phyloP scores from a whole-genome alignment of 35 echinoderm and acorn worm species.

The Ophiothrix spiculata region DNA sequence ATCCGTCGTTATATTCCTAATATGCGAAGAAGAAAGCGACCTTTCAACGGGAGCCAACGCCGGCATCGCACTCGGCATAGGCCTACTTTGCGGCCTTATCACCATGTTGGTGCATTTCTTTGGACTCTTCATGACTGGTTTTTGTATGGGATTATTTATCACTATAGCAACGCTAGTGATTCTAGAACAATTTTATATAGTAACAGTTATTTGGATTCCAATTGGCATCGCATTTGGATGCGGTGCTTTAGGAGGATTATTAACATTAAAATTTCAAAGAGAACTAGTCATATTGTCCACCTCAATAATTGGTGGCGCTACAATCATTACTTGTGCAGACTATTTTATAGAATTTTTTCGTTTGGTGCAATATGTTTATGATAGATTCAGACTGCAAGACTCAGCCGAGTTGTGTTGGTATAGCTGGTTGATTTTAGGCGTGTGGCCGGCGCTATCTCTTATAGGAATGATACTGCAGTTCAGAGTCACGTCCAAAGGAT shows the following conservation, averaged over 20 bases:
- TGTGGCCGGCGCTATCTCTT: slow-evolving; percentile 75
- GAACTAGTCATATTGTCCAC: too few species aligned
- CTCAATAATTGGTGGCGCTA: too few species aligned
- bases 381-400: slow-evolving; percentile 54
- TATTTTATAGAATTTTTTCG: slow-evolving; percentile 90
- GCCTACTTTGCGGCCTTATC: slow-evolving; percentile 86
- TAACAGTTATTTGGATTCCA: too few species aligned
- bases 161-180: slow-evolving; percentile 58
- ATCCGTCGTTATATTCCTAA: slow-evolving; percentile 70
- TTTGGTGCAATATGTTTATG: slow-evolving; percentile 91
- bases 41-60: slow-evolving; percentile 70
- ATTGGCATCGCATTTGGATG: too few species aligned
- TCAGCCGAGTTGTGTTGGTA: slow-evolving; percentile 73
- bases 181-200: slow-evolving; percentile 67
- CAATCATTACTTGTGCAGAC: slow-evolving; percentile 75
- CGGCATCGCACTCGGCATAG: slow-evolving; percentile 76
- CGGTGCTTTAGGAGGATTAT: too few species aligned
- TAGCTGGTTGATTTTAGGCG: slow-evolving; percentile 79
- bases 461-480: slow-evolving; percentile 86
- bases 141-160: slow-evolving; percentile 81
- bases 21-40: slow-evolving; percentile 78
- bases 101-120: slow-evolving; percentile 90
- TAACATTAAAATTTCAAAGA: slow-evolving; percentile 40
- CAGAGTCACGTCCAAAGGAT: slow-evolving; percentile 78
- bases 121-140: slow-evolving; percentile 91